Percentiles rank a stretch among this genome's conserved stretches.
Conservation (phyloP, 2,888 invertebrate genomes). For the Pterobdella sp. region DNA sequence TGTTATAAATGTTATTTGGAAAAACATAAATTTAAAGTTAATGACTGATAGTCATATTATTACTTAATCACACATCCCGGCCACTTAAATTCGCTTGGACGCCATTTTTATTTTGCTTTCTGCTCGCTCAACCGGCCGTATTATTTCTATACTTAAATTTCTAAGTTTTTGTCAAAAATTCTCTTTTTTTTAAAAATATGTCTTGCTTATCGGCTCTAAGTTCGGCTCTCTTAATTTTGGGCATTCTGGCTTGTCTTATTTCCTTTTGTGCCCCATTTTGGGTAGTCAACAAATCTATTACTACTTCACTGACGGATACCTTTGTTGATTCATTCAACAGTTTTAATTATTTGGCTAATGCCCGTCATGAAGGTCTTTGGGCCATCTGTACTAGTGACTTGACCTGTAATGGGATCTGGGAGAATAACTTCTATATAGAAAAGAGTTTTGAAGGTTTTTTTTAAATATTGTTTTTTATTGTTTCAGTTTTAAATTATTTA, state of each 20-base stretch:
- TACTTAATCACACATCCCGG: background rate
- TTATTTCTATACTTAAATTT: background rate
- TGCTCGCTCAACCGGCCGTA: background rate
- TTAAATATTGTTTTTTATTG: slow-evolving; percentile 5
- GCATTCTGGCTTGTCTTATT: slow-evolving; percentile 18
- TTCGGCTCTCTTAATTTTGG: slow-evolving; percentile 17
- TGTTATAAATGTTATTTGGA: too few species aligned
- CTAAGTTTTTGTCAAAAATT: too few species aligned
- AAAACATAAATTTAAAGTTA: too few species aligned
- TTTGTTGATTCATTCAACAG: background rate
- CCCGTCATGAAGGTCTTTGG: slow-evolving; percentile 22
- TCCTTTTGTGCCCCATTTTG: slow-evolving; percentile 31
- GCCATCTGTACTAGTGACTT: slow-evolving; percentile 17
- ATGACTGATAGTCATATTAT: too few species aligned
- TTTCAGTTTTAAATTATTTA: background rate
- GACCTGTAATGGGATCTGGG: slow-evolving; percentile 27
- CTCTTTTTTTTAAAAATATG: slow-evolving; percentile 28
- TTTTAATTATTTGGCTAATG: background rate
- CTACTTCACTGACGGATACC: background rate
- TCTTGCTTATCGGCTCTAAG: slow-evolving; percentile 20
- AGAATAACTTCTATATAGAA: slow-evolving; percentile 28
- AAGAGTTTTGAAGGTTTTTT: slow-evolving; percentile 26
- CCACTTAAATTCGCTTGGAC: background rate
- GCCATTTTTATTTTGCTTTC: background rate
- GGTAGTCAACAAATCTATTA: background rate